Percentiles rank a stretch among this genome's conserved stretches.
Evolutionary conservation across 2,888 invertebrate species (phyloP).

Genomic region (Hofmannophila pseudospretella): DNA sequence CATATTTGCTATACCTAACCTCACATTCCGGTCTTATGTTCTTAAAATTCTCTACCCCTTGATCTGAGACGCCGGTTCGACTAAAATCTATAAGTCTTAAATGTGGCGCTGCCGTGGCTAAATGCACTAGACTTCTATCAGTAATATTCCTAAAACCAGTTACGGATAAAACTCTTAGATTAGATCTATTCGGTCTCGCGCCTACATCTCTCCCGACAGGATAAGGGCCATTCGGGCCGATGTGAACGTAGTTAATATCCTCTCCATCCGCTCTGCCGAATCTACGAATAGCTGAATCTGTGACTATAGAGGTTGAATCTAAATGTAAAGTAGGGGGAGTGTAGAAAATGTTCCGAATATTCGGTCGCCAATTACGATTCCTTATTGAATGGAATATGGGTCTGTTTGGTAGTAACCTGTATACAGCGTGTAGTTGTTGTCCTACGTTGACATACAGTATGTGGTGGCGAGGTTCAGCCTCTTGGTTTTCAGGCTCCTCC

Average conservation of each 20-base stretch:
- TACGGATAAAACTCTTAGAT: constrained; percentile 66
- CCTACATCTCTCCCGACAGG: constrained; percentile 13
- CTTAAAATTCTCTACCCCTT: constrained; percentile 80
- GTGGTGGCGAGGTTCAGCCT: constrained; percentile 29
- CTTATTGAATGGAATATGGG: constrained; percentile 1
- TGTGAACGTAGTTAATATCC: constrained; percentile 43
- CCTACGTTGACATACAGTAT: constrained; percentile 46
- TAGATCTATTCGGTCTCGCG: constrained; percentile 55
- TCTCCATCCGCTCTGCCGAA: constrained; percentile 53
- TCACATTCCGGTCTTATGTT: constrained; percentile 78
- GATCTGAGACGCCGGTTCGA: constrained; percentile 79
- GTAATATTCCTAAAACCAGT: constrained; percentile 81
- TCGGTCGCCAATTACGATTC: not conserved
- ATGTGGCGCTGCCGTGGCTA: constrained; percentile 78
- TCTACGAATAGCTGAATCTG: constrained; percentile 47
- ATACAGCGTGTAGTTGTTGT: constrained; percentile 25
- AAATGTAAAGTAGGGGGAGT: constrained; percentile 19
- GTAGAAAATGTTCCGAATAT: constrained; percentile 11
- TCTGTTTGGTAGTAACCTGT: constrained; percentile 20
- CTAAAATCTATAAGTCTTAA: constrained; percentile 81
- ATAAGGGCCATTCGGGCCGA: constrained; percentile 31
- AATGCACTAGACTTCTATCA: constrained; percentile 78
- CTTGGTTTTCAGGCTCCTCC: constrained; percentile 2
- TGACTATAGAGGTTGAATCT: constrained; percentile 35
- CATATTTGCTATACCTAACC: constrained; percentile 39